Evolutionary conservation across 2,888 invertebrate species (phyloP).

Genomic region (Erebia aethiops): DNA sequence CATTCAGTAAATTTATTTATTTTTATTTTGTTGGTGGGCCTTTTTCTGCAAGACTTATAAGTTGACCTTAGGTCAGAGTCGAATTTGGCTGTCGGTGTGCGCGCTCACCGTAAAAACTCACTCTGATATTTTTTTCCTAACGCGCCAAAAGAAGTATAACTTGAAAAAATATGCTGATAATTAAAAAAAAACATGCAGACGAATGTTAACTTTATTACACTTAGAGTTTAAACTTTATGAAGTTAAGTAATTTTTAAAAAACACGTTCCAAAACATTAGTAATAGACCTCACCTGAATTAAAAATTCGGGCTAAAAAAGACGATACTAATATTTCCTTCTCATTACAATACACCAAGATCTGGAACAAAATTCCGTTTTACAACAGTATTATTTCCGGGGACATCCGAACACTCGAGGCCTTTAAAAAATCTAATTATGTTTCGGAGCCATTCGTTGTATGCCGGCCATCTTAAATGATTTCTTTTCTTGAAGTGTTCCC

Average conservation of each 20-base stretch:
- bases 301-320: background rate
- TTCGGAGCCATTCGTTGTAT: constrained; percentile 30
- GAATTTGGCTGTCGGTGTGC: too few relatives aligned
- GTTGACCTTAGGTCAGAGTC: too few relatives aligned
- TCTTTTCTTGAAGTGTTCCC: constrained; percentile 34
- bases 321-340: background rate
- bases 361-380: constrained; percentile 16
- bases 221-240: too few relatives aligned
- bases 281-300: background rate
- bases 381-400: constrained; percentile 32
- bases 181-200: too few relatives aligned
- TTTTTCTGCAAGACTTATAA: too few relatives aligned
- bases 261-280: background rate
- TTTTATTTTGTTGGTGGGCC: too few relatives aligned
- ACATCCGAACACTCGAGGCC: constrained; percentile 15
- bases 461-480: constrained; percentile 37
- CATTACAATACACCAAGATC: constrained; percentile 15
- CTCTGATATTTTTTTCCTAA: too few relatives aligned
- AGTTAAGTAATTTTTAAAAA: background rate
- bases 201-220: too few relatives aligned
- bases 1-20: too few relatives aligned
- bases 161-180: too few relatives aligned
- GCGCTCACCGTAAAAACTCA: too few relatives aligned
- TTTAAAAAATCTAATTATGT: constrained; percentile 40
- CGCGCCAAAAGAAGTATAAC: too few relatives aligned